These are phyloP conservation scores for Tympanoctomys barrerae DNA, from an alignment of 2,797 vertebrate species.

Conservation along the genomic window DNA sequence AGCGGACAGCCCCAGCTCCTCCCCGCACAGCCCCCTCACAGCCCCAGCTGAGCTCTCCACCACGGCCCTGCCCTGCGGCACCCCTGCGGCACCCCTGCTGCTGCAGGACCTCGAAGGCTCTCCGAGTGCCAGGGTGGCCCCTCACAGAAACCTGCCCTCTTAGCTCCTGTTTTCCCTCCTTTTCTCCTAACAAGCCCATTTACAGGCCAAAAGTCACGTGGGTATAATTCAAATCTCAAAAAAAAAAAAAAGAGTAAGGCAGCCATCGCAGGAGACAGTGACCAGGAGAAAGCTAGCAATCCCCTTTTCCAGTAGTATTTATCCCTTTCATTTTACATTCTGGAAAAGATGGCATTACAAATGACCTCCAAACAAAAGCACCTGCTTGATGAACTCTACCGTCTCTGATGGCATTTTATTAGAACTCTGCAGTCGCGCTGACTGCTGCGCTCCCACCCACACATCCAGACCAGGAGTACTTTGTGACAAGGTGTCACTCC, in stretches of 20 bases:
- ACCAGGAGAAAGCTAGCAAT: slow-evolving; percentile 7
- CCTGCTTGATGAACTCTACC: background rate
- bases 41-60: background rate
- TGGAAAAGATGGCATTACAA: background rate
- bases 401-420: background rate
- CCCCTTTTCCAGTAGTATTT: background rate
- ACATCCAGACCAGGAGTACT: background rate
- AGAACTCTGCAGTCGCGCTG: background rate
- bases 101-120: background rate
- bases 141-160: background rate
- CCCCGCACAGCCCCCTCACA: background rate
- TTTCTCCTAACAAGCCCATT: background rate
- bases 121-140: background rate
- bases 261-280: background rate
- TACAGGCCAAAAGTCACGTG: background rate
- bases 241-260: background rate
- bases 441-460: background rate
- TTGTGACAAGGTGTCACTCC: background rate
- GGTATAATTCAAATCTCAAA: background rate
- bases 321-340: slow-evolving; percentile 5
- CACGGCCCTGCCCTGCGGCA: background rate
- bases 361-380: slow-evolving; percentile 11
- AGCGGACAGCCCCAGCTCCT: background rate
- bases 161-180: background rate
- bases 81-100: background rate